Evolutionary conservation across 2,797 vertebrate species (phyloP).

Genomic region (Calcarius lapponicus): DNA sequence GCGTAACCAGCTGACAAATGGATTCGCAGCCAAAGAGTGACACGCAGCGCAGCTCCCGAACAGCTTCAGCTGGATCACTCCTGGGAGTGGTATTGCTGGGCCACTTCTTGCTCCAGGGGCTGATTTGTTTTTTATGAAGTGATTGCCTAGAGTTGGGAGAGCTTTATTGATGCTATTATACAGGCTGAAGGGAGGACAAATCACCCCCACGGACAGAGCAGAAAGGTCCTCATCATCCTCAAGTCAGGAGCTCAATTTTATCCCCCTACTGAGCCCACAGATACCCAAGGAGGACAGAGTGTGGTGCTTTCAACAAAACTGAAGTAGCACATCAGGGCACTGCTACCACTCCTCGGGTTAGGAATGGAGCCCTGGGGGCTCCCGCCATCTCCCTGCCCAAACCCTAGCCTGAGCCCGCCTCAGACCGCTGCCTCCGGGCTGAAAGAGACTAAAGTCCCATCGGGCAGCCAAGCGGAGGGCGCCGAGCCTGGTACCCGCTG

Average conservation of each 20-base stretch:
- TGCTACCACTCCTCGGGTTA: background rate
- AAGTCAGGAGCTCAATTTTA: background rate
- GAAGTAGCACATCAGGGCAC: background rate
- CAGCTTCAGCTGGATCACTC: conserved; percentile 32
- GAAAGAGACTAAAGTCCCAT: background rate
- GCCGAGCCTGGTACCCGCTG: background rate
- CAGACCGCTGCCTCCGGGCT: background rate
- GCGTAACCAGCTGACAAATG: conserved; percentile 26
- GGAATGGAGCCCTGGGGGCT: background rate
- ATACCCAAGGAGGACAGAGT: background rate
- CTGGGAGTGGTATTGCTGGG: background rate
- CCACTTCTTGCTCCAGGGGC: background rate
- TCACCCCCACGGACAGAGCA: background rate
- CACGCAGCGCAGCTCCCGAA: conserved; percentile 11
- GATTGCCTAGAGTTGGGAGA: background rate
- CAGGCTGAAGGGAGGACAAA: background rate
- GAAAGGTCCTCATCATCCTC: background rate
- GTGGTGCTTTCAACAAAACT: background rate
- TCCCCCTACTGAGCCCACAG: background rate
- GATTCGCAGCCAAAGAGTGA: conserved; percentile 44
- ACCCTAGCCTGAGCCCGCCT: background rate
- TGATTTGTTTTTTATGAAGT: conserved; percentile 16
- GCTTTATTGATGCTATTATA: background rate
- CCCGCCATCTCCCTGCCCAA: background rate
- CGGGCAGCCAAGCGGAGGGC: background rate